phyloP scores from a whole-genome alignment of 2,113 vertebrate genomes.

The Gobio gobio region DNA sequence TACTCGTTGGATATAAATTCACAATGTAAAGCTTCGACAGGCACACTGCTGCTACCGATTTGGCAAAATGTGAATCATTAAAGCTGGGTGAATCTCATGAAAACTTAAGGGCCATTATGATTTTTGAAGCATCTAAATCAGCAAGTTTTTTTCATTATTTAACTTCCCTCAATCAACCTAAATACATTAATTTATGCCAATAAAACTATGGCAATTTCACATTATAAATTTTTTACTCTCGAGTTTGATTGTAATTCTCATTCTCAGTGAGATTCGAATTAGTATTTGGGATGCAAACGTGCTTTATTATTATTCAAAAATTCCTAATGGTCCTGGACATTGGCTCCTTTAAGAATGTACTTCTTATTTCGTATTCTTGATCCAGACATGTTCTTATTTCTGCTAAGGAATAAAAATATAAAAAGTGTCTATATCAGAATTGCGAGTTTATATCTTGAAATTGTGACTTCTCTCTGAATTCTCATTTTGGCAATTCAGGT shows the following conservation, averaged over 20 bases:
- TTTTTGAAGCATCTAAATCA: background rate
- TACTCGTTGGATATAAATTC: conserved; percentile 36
- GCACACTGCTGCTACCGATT: conserved; percentile 28
- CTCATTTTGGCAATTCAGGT: too few species aligned
- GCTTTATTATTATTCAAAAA: background rate
- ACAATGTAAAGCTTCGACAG: conserved; percentile 57
- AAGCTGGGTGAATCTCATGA: conserved; percentile 5
- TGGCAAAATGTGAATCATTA: background rate
- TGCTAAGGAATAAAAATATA: background rate
- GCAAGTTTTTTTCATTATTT: too few species aligned
- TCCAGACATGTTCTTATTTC: background rate
- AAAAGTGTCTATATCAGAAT: too few species aligned
- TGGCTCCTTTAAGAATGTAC: background rate
- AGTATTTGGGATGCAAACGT: too few species aligned
- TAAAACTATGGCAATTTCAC: background rate
- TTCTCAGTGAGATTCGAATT: too few species aligned
- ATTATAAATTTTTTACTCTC: too few species aligned
- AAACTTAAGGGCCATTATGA: background rate
- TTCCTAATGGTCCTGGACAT: background rate
- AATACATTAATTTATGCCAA: background rate
- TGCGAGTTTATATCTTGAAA: background rate
- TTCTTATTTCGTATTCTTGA: background rate
- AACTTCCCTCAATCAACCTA: too few species aligned
- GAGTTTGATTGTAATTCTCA: too few species aligned
- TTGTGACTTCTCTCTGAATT: background rate